Evolutionary conservation across 2,888 invertebrate genomes (phyloP), one percentile per base, ranked within the genome.

Genomic region (Hypomecis atomaria): DNA sequence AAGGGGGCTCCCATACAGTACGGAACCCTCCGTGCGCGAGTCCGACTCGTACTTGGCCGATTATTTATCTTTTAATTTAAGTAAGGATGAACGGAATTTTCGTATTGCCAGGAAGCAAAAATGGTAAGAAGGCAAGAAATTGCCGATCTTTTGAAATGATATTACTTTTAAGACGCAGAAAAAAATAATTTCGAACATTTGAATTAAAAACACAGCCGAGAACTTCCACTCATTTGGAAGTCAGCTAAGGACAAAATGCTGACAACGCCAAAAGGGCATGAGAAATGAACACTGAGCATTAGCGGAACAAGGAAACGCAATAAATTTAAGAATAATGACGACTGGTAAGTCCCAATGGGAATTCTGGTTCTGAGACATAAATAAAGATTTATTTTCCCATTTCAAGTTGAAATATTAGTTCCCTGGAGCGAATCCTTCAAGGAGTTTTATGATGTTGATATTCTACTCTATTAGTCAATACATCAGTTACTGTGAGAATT

Each of bases 301-400:
- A 78, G 78, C 76, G 77, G 81, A 78, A 82, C 79, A 76, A 78
- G 74, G 75, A 76, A 79, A 78, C 72, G 84, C 78, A 83, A 86
- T 88, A 87, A 88, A 87, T 88, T 85, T 82, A 76, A 78, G 77
- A 83, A 79, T 81, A 86, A 86, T 83, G 81, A 83, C 76, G 73
- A 70, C 70, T 71, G 70, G 74, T 77, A 76, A 77, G 76, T 82
- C 78, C 81, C 75, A 74, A 78, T 71, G 71, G 66, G 69, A 78
- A 76, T 70, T 75, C 71, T 75, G 79, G 75, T 74, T 70, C 58
- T 54, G 61, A 66, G 71, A 66, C 76, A 73, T 81, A 83, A 82
- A 84, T 83, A 83, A 78, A 80, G 81, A 85, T 84, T 82, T 83
- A 81, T 78, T 78, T 76, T 78, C 73, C 73, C 70, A 78, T 71